phyloP scores from a whole-genome alignment of 2,113 vertebrate genomes.

The Amphilophus citrinellus region DNA sequence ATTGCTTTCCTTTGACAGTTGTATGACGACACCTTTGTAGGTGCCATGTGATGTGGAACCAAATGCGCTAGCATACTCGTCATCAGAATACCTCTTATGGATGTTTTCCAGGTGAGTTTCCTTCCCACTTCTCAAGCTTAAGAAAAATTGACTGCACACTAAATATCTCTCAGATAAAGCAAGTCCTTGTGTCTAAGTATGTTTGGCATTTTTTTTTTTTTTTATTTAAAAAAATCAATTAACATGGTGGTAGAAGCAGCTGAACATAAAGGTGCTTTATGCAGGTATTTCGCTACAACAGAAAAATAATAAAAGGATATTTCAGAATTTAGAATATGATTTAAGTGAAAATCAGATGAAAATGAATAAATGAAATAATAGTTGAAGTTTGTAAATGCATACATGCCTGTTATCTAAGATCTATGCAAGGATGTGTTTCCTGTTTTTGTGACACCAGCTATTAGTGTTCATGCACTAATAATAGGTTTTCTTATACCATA shows the following conservation, averaged over 20 bases:
- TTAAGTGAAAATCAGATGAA: neutral
- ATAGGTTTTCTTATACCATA: neutral
- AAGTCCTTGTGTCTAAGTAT: neutral
- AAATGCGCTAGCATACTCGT: neutral
- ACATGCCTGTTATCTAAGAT: too few relatives aligned
- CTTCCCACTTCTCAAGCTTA: neutral
- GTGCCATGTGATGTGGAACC: neutral
- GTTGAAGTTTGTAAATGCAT: neutral
- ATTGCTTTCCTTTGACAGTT: neutral
- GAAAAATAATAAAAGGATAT: neutral
- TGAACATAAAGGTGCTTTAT: neutral
- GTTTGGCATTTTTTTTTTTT: neutral
- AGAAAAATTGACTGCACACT: neutral
- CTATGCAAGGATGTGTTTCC: neutral
- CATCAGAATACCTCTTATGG: neutral
- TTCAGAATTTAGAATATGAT: neutral
- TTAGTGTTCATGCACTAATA: neutral
- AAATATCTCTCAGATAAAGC: neutral
- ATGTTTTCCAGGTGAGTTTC: neutral
- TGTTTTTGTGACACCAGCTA: constrained; percentile 1
- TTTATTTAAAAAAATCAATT: too few relatives aligned
- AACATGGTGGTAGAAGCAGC: neutral
- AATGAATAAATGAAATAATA: neutral
- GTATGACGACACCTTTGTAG: neutral
- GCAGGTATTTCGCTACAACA: neutral